Base-by-base conservation (phyloP, 1,140 invertebrate species). In the Orius insidiosus region DNA sequence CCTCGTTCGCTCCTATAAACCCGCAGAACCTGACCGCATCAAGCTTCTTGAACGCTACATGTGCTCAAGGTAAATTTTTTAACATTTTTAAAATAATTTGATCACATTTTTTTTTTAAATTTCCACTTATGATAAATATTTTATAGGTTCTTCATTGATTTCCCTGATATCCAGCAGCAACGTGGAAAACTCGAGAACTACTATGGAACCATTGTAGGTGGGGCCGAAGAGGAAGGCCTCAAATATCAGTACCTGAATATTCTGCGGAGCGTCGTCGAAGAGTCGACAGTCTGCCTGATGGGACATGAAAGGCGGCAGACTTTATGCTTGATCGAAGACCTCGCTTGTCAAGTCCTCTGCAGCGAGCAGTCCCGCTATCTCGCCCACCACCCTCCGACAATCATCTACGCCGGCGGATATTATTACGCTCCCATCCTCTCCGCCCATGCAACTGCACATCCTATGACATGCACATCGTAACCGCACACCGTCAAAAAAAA, bases 61-160 rank as follows among this genome's bases (percentile, higher is more conserved):
- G 24, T 24, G 24, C 24, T 24, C 24, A 24, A 24, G 24, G 24
- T 24, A 24, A 4, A 4, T 24, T 24, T 24, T 24, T 24, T 24
- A 3, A 24, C 24, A 24, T 24, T 24, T 24, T 24, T 24, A 24
- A 24, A 24, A 24, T 24, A 24, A 24, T 24, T n/a, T 24, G 24
- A 24, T 24, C 24, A 24, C 7, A 24, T 24, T 24, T n/a, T n/a
- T n/a, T n/a, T n/a, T n/a, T 24, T 24, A n/a, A n/a, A n/a, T 24
- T 24, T 24, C n/a, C n/a, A n/a, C n/a, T n/a, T n/a, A n/a, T 24
- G 3, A 24, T 24, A 24, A 24, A 24, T 24, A 24, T 24, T 24
- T 24, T 24, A 99, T 7, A 75, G 96, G 51, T 99, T 98, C 75
- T 99, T 98, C 71, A 99, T 99, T 61, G 96, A 99, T 67, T 99